Evolutionary conservation across 2,113 vertebrate genomes (phyloP).

Genomic region (Phrynosoma blainvillii): DNA sequence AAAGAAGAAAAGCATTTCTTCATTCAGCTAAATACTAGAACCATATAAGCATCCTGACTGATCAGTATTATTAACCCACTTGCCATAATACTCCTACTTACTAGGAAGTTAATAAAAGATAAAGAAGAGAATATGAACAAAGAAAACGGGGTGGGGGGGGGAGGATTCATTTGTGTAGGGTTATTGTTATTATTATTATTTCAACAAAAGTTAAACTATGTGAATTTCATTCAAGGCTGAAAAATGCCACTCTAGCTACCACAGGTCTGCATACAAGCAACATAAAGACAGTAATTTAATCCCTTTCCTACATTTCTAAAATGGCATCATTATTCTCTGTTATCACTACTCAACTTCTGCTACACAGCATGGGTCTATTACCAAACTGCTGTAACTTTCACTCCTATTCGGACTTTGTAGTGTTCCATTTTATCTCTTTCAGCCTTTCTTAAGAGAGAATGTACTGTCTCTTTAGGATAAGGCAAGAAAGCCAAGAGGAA

Average conservation of each 20-base stretch:
- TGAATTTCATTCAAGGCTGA: constrained; percentile 26
- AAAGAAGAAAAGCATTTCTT: background rate
- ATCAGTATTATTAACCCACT: too few relatives aligned
- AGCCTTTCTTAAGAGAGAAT: background rate
- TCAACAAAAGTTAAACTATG: constrained; percentile 1
- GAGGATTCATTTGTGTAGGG: background rate
- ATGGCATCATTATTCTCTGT: background rate
- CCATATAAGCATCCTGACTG: background rate
- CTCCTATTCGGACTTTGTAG: background rate
- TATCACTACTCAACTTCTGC: background rate
- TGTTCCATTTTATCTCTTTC: background rate
- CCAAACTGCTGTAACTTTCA: background rate
- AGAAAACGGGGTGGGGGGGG: background rate
- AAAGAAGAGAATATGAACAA: background rate
- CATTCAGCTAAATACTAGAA: background rate
- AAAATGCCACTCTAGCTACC: constrained; percentile 20
- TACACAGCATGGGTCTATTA: background rate
- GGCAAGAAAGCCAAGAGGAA: background rate
- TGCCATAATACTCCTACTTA: background rate
- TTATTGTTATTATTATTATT: background rate
- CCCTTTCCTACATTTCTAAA: constrained; percentile 1
- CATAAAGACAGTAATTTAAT: background rate
- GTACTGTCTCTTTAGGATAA: background rate
- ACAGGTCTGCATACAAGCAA: background rate
- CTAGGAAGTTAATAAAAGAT: background rate